Conservation (phyloP, 2,797 vertebrate species). For the Periophthalmus magnuspinnatus region DNA sequence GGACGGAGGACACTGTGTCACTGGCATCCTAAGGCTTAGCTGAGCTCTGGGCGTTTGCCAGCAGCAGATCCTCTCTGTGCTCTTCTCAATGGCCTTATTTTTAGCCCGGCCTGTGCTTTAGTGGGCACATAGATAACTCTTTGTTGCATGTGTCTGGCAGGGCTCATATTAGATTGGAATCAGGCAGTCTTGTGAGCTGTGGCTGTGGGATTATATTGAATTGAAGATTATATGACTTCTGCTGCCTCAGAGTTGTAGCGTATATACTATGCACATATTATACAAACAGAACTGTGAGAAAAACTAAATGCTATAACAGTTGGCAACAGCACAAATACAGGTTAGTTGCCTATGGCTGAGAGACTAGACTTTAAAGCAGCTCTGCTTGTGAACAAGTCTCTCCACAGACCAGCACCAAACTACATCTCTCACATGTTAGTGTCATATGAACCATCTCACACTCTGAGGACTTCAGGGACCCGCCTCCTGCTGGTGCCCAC, state of each 20-base stretch:
- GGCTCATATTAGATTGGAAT: constrained; percentile 12
- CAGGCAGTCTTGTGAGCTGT: neutral
- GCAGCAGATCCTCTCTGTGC: constrained; percentile 51
- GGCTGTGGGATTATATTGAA: constrained; percentile 11
- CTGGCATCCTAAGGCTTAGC: constrained; percentile 39
- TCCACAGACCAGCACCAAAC: no score
- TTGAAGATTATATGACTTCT: constrained; percentile 3
- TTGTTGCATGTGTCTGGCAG: constrained; percentile 24
- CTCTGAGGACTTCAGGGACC: no score
- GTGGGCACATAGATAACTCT: constrained; percentile 38
- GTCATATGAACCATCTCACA: no score
- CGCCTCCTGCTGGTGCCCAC: no score
- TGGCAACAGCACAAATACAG: neutral
- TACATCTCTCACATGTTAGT: no score
- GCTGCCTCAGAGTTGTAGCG: neutral
- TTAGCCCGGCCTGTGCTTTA: constrained; percentile 40
- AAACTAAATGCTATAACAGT: neutral
- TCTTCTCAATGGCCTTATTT: constrained; percentile 58
- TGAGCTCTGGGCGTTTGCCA: constrained; percentile 43
- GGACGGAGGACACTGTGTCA: constrained; percentile 50
- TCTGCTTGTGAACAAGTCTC: no score
- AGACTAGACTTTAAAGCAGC: no score
- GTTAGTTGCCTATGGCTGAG: no score
- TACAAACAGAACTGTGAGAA: neutral
- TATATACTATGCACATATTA: neutral